Conservation (phyloP, 2,888 invertebrate species). For the Clanis bilineata region DNA sequence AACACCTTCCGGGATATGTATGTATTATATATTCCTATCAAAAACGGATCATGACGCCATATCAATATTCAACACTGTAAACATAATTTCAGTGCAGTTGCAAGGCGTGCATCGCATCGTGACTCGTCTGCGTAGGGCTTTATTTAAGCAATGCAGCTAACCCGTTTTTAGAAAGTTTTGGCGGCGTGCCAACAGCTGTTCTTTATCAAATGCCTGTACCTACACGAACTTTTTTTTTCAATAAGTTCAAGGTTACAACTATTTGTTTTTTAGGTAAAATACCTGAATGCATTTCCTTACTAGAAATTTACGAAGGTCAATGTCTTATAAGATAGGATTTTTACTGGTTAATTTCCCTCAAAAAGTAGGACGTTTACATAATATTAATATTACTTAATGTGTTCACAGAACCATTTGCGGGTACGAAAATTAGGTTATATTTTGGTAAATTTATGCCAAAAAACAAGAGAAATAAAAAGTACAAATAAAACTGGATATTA, state of each 20-base stretch:
- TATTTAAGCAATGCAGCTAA: conserved; percentile 67
- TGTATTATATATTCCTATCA: too few relatives aligned
- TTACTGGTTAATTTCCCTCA: neutral
- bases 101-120: conserved; percentile 27
- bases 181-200: conserved; percentile 62
- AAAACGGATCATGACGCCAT: neutral
- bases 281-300: neutral
- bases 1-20: too few relatives aligned
- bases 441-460: too few relatives aligned
- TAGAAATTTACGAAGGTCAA: neutral
- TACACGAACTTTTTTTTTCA: conserved; percentile 61
- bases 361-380: too few relatives aligned
- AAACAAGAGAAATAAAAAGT: too few relatives aligned
- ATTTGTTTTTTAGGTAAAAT: neutral
- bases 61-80: neutral
- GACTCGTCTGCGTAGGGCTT: conserved; percentile 32
- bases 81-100: conserved; percentile 14
- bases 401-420: too few relatives aligned
- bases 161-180: conserved; percentile 72
- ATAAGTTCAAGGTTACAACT: conserved; percentile 62
- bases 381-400: too few relatives aligned
- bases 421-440: too few relatives aligned
- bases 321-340: neutral
- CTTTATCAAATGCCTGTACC: conserved; percentile 47
- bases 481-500: too few relatives aligned